A percentile compares a stretch with the other conserved stretches of the same genome.
Conservation (phyloP, 1,140 invertebrate species). For the Drosophila nasuta region DNA sequence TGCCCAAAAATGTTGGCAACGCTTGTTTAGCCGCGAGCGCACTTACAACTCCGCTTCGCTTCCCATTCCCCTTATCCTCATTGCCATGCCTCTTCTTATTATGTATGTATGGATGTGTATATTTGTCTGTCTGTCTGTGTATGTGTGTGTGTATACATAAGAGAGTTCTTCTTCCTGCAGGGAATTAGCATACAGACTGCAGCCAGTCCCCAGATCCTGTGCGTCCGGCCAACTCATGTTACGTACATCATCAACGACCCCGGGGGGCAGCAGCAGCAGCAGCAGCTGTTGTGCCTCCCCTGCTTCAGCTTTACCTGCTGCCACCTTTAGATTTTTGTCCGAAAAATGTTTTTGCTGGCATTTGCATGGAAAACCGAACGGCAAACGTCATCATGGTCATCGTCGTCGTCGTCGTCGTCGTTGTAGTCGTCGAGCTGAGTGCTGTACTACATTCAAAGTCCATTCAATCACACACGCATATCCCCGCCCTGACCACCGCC, state of each 20-base stretch:
- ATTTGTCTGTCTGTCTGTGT: conserved; percentile 8
- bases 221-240: conserved; percentile 58
- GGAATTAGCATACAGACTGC: conserved; percentile 76
- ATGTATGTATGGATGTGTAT: conserved; percentile 10
- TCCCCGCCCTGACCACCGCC: background rate
- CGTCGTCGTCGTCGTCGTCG: conserved; percentile 36
- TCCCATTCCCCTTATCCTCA: background rate
- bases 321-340: conserved; percentile 70
- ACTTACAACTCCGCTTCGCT: conserved; percentile 25
- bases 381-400: conserved; percentile 63
- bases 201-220: conserved; percentile 29
- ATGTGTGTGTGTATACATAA: conserved; percentile 13
- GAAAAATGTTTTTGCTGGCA: conserved; percentile 72
- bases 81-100: conserved; percentile 6
- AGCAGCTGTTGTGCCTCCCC: conserved; percentile 23
- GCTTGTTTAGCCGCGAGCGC: conserved; percentile 69
- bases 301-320: background rate
- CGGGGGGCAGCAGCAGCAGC: conserved; percentile 24
- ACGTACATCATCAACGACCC: conserved; percentile 74
- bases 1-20: conserved; percentile 52
- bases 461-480: conserved; percentile 67
- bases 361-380: conserved; percentile 71
- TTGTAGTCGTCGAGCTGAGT: conserved; percentile 54
- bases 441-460: conserved; percentile 74
- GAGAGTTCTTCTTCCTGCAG: conserved; percentile 58